Base-by-base conservation (phyloP, 2,797 vertebrate species). In the Echiichthys vipera region DNA sequence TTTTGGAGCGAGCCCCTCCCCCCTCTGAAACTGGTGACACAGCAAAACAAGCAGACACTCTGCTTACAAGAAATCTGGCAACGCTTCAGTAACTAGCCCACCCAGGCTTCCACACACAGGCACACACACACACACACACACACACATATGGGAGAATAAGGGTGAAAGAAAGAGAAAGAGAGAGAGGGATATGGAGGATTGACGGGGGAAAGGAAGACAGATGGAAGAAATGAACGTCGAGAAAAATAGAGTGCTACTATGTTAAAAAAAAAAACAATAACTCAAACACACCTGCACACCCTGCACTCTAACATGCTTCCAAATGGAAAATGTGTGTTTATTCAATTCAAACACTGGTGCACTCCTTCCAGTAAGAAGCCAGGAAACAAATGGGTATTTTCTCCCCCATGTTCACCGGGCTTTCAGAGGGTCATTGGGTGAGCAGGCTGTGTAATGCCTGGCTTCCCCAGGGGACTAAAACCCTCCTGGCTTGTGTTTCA, bases 11-110 rank as follows among this genome's bases (percentile, higher is more conserved):
- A 65, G 34, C 37, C 57, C 40, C 42, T 55, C 8, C n/a, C 0
- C 30, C 11, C 25, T 2, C 70, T 77, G 34, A 89, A 91, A 93
- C 40, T 82, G 86, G 86, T 92, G 91, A 90, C 88, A 85, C 84
- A 85, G 89, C 90, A 89, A 92, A 92, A 92, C 84, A 91, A 88
- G 88, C 87, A 87, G 86, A 88, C 83, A 83, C 83, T 88, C 74
- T 50, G 81, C 86, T 83, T 83, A 80, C 80, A 84, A 87, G 80
- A 90, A 92, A 93, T 91, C 91, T 92, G 93, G 92, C 86, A 91
- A 86, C 49, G 71, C 81, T 93, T 89, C 85, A 84, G 57, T 75
- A 50, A 64, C 57, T 68, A 78, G 93, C 89, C 93, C 92, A 93
- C 92, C 91, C 93, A 94, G 61, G 78, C 67, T 77, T 80, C 65